These are phyloP conservation scores for Australoheros facetus DNA, from an alignment of 2,797 vertebrate genomes.

Conservation along the genomic window DNA sequence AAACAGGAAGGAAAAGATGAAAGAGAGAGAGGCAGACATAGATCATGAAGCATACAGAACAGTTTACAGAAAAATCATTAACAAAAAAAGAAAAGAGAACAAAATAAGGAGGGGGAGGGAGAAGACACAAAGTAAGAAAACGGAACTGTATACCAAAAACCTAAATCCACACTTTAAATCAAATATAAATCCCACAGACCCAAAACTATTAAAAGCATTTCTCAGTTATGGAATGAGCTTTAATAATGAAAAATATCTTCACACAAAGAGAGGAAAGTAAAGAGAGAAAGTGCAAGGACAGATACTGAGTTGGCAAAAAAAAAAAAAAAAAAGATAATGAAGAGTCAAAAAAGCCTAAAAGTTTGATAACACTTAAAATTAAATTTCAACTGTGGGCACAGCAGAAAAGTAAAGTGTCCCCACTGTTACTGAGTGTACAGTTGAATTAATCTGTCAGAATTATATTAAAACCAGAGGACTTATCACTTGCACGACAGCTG, in stretches of 20 bases:
- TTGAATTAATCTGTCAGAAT: neutral
- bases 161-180: neutral
- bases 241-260: neutral
- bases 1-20: accelerated
- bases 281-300: neutral
- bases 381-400: conserved; percentile 5
- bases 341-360: neutral
- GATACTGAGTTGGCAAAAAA: neutral
- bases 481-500: neutral
- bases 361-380: conserved; percentile 15
- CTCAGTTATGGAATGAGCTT: neutral
- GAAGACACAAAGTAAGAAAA: neutral
- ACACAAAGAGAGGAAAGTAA: neutral
- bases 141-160: accelerated
- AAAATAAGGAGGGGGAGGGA: neutral
- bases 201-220: accelerated
- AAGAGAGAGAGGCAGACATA: neutral
- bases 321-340: conserved; percentile 9
- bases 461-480: conserved; percentile 8
- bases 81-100: neutral
- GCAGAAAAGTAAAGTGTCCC: neutral
- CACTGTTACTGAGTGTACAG: neutral
- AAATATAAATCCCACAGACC: neutral
- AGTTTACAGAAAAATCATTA: neutral
- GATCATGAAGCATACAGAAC: accelerated